Evolutionary conservation across 1,140 invertebrate genomes (phyloP).

Genomic region (Zaprionus vittiger): DNA sequence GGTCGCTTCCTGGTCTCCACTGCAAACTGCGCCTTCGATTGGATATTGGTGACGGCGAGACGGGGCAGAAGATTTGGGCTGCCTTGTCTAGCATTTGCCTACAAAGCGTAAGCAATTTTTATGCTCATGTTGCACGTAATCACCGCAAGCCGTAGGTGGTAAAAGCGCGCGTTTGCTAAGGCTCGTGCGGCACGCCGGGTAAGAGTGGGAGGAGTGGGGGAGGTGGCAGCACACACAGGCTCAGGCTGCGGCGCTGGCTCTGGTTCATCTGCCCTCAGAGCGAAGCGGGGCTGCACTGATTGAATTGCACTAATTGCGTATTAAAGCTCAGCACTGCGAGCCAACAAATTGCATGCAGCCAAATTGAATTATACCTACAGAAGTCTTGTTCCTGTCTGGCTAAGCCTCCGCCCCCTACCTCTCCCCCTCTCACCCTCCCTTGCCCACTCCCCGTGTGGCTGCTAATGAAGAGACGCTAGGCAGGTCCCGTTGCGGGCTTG

Average conservation of each 20-base stretch:
- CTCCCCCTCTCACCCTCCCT: neutral
- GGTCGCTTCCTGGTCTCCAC: constrained; percentile 50
- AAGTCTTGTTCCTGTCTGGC: constrained; percentile 23
- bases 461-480: constrained; percentile 67
- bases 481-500: constrained; percentile 50
- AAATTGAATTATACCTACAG: constrained; percentile 67
- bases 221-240: neutral
- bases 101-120: constrained; percentile 75
- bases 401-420: constrained; percentile 15
- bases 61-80: neutral
- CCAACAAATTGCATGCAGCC: constrained; percentile 66
- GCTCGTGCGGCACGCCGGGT: constrained; percentile 11
- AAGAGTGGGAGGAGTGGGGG: constrained; percentile 1
- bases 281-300: constrained; percentile 52
- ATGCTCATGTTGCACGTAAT: constrained; percentile 83
- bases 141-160: constrained; percentile 82
- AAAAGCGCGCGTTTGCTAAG: constrained; percentile 55
- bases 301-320: constrained; percentile 82
- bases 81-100: constrained; percentile 49
- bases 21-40: neutral
- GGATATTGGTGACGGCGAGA: neutral
- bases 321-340: constrained; percentile 71
- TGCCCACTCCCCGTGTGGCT: neutral
- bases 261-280: constrained; percentile 52
- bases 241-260: constrained; percentile 12